phyloP scores from a whole-genome alignment of 1,140 invertebrate species.

The Ostrea denselamellosa region DNA sequence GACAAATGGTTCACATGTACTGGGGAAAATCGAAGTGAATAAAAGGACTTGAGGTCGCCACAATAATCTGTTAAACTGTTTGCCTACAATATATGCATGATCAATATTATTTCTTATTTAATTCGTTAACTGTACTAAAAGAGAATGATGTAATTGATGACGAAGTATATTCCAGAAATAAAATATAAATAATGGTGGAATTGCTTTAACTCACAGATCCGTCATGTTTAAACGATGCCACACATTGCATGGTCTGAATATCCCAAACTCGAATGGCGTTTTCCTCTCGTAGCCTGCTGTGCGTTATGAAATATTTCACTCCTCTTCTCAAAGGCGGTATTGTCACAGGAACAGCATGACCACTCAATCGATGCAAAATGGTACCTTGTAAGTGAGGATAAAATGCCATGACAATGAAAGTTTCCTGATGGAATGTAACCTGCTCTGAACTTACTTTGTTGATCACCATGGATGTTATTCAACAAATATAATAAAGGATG shows the following conservation, averaged over 20 bases:
- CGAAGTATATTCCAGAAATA: too few species aligned
- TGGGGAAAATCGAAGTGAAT: neutral
- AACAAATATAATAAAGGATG: too few species aligned
- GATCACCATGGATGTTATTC: too few species aligned
- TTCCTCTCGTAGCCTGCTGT: neutral
- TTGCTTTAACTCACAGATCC: constrained; percentile 34
- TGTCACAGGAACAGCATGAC: constrained; percentile 2
- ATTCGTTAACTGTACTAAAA: too few species aligned
- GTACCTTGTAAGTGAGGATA: neutral
- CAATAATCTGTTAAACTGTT: neutral
- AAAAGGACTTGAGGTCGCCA: constrained; percentile 11
- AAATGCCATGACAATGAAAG: neutral
- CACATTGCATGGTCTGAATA: constrained; percentile 41
- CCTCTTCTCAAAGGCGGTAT: constrained; percentile 5
- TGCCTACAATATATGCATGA: neutral
- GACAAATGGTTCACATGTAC: neutral
- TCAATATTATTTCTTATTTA: too few species aligned
- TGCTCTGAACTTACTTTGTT: too few species aligned
- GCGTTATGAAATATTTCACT: constrained; percentile 22
- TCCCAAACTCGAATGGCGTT: constrained; percentile 46
- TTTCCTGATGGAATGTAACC: too few species aligned
- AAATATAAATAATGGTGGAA: too few species aligned
- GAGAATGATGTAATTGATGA: too few species aligned
- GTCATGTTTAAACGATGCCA: constrained; percentile 31
- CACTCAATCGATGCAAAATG: constrained; percentile 17